Conservation (phyloP, 2,113 vertebrate species). For the Peucedramus taeniatus region DNA sequence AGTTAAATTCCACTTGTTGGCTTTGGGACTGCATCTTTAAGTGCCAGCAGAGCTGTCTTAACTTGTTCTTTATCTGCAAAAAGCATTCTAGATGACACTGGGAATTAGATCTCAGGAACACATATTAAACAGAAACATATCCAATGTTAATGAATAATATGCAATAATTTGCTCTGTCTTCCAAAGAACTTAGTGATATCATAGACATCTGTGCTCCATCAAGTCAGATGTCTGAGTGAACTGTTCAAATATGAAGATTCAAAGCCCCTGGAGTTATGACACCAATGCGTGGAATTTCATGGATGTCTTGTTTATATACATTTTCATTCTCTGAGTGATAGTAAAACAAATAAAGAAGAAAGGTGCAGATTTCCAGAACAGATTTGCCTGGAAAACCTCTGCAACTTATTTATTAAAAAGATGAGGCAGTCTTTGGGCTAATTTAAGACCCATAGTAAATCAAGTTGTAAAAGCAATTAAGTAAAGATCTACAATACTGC, state of each 20-base stretch:
- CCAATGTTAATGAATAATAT: not conserved
- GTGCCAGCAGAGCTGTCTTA: not conserved
- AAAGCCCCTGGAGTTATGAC: conserved; percentile 27
- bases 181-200: not conserved
- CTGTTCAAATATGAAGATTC: not conserved
- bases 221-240: not conserved
- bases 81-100: not conserved
- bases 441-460: not conserved
- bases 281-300: conserved; percentile 44
- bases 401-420: conserved; percentile 1
- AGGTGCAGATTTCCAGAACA: not conserved
- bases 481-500: not conserved
- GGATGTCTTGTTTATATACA: conserved; percentile 15
- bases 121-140: conserved; percentile 23
- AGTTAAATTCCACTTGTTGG: not conserved
- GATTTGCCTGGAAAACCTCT: not conserved
- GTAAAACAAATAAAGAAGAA: conserved; percentile 52
- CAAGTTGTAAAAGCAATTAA: conserved; percentile 10
- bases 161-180: not conserved
- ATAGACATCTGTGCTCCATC: conserved; percentile 54
- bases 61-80: not conserved
- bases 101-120: not conserved
- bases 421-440: not conserved
- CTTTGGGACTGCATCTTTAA: not conserved
- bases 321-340: conserved; percentile 12